Conservation (phyloP, 30 jellyfish, hydroid and myxozoan species). For the Pelagia noctiluca region DNA sequence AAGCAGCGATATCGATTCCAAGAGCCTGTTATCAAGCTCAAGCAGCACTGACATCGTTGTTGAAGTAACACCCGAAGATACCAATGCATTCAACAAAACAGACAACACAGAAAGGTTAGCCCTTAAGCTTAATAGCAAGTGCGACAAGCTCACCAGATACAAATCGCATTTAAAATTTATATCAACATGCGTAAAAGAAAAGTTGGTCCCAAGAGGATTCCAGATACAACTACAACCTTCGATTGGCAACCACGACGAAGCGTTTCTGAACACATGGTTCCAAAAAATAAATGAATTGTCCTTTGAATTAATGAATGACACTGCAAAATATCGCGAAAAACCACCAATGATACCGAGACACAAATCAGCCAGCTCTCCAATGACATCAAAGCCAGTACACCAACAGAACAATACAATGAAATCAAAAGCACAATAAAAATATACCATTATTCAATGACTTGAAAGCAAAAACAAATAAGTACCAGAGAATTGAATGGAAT, state of each 20-base stretch:
- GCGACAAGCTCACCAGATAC: conserved; percentile 24
- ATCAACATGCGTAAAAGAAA: conserved; percentile 10
- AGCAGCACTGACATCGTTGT: background rate
- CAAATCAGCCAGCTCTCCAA: background rate
- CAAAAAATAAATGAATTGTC: conserved; percentile 9
- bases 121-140: conserved; percentile 1
- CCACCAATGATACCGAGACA: conserved; percentile 6
- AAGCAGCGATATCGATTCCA: background rate
- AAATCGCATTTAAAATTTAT: conserved; percentile 13
- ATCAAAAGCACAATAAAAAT: conserved; percentile 4
- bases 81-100: background rate
- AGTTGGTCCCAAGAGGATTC: conserved; percentile 12
- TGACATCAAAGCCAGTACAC: conserved; percentile 12
- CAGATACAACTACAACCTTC: background rate
- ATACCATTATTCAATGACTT: background rate
- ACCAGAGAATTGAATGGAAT: conserved; percentile 10
- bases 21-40: conserved; percentile 4
- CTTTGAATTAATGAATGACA: conserved; percentile 9
- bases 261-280: background rate
- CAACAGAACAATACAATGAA: conserved; percentile 15
- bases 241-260: conserved; percentile 19
- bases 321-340: conserved; percentile 9
- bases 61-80: background rate
- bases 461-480: conserved; percentile 1
- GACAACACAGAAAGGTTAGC: conserved; percentile 11